These are phyloP conservation scores for Apolygus lucorum DNA, from an alignment of 1,140 invertebrate species.

Conservation along the genomic window DNA sequence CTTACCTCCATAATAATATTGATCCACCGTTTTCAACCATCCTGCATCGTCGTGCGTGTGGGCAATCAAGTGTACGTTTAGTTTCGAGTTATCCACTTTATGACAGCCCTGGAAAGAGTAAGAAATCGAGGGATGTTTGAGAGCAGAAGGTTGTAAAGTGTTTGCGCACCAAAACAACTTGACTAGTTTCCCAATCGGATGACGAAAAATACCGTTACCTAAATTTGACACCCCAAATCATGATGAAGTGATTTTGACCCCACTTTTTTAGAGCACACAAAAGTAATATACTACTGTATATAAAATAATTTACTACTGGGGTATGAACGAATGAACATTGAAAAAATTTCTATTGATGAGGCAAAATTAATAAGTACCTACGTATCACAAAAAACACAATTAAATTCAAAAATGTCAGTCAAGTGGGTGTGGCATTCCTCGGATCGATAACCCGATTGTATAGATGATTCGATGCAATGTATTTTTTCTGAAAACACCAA, in stretches of 20 bases:
- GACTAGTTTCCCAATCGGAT: not conserved
- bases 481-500: too few species aligned
- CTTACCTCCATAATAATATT: constrained; percentile 70
- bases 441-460: too few species aligned
- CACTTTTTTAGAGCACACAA: not conserved
- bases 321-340: too few species aligned
- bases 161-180: not conserved
- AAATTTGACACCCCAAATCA: not conserved
- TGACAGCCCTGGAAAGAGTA: constrained; percentile 56
- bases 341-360: too few species aligned
- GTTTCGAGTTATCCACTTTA: constrained; percentile 39
- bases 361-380: too few species aligned
- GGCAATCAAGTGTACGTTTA: constrained; percentile 66
- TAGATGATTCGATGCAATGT: too few species aligned
- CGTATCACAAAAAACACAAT: too few species aligned
- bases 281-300: not conserved
- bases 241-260: not conserved
- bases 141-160: too few species aligned
- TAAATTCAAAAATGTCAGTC: too few species aligned
- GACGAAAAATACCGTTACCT: not conserved
- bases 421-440: too few species aligned
- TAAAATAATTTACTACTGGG: not conserved
- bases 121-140: too few species aligned
- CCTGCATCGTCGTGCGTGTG: constrained; percentile 74
- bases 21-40: constrained; percentile 77